Conservation (phyloP, 2,797 vertebrate genomes). For the Hoplostethus mediterraneus region DNA sequence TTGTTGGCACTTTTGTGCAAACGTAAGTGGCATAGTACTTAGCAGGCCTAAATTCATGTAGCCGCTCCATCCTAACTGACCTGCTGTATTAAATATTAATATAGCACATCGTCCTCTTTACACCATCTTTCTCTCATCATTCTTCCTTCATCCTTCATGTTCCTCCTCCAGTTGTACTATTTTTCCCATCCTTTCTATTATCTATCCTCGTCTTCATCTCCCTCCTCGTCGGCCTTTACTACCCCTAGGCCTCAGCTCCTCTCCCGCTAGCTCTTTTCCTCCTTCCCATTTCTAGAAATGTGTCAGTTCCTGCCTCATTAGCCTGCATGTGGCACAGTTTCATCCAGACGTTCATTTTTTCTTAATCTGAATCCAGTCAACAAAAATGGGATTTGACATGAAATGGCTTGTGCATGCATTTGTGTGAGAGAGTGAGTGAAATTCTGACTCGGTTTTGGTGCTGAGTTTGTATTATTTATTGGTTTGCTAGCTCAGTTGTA, state of each 20-base stretch:
- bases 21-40: slow-evolving; percentile 62
- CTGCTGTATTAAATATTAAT: slow-evolving; percentile 74
- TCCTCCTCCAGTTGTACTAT: slow-evolving; percentile 15
- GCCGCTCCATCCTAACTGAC: slow-evolving; percentile 69
- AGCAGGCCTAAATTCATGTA: slow-evolving; percentile 71
- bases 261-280: slow-evolving; percentile 25
- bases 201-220: slow-evolving; percentile 13
- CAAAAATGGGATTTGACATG: slow-evolving; percentile 69
- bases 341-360: slow-evolving; percentile 56
- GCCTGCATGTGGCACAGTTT: slow-evolving; percentile 39
- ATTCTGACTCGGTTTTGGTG: slow-evolving; percentile 58
- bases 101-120: slow-evolving; percentile 52
- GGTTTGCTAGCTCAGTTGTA: slow-evolving; percentile 42
- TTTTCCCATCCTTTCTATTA: slow-evolving; percentile 8
- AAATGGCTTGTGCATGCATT: slow-evolving; percentile 34
- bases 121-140: slow-evolving; percentile 55
- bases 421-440: slow-evolving; percentile 18
- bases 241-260: slow-evolving; percentile 15
- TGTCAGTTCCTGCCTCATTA: slow-evolving; percentile 61
- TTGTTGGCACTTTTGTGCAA: slow-evolving; percentile 67
- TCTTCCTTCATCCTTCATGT: slow-evolving; percentile 39
- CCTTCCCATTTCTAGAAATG: slow-evolving; percentile 47
- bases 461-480: slow-evolving; percentile 72
- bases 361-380: slow-evolving; percentile 67
- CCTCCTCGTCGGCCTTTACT: slow-evolving; percentile 21